These are phyloP conservation scores for Phenacoccus solenopsis DNA, from an alignment of 1,140 invertebrate genomes.

Conservation along the genomic window DNA sequence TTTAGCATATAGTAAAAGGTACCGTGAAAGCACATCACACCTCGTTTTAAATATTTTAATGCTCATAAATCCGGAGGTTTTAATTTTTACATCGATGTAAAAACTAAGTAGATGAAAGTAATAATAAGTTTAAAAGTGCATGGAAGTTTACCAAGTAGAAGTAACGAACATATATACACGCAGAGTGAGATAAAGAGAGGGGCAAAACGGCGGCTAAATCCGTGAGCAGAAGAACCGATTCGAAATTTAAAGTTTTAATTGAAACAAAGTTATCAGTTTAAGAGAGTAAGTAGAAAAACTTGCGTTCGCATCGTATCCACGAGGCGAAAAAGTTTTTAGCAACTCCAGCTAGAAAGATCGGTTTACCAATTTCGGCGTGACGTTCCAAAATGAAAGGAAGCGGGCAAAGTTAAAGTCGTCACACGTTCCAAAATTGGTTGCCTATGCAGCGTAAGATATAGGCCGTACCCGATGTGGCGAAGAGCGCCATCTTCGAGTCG, in stretches of 20 bases:
- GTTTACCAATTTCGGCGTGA: slow-evolving; percentile 14
- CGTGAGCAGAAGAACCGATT: neutral
- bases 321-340: neutral
- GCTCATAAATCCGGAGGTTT: neutral
- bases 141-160: neutral
- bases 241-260: slow-evolving; percentile 13
- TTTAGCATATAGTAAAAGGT: too few species aligned
- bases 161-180: too few species aligned
- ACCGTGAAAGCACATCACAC: slow-evolving; percentile 1
- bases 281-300: slow-evolving; percentile 8
- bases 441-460: neutral
- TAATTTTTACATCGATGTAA: neutral
- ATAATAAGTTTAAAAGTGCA: neutral
- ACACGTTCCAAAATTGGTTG: neutral
- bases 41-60: neutral
- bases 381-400: neutral
- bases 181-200: neutral
- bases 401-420: neutral
- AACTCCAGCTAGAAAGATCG: neutral
- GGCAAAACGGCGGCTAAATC: neutral
- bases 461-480: neutral
- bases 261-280: slow-evolving; percentile 1
- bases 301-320: neutral
- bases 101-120: neutral
- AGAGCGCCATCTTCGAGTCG: neutral